These are phyloP conservation scores for Chaetodon trifasciatus DNA, from an alignment of 2,797 vertebrate species.

Conservation along the genomic window DNA sequence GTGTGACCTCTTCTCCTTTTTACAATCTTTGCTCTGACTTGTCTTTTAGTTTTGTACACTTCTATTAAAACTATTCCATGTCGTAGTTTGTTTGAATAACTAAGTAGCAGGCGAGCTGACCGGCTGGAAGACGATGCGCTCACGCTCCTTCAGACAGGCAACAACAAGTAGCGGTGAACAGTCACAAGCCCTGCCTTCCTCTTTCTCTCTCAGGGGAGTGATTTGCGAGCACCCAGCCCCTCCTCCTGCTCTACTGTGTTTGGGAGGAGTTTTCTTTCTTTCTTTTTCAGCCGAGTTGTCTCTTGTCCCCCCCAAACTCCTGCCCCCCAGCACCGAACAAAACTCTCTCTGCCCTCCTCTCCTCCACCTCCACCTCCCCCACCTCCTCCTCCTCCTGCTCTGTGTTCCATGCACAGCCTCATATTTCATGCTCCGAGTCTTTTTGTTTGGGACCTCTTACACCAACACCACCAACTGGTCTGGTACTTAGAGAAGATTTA, in stretches of 20 bases:
- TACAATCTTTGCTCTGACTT: not conserved
- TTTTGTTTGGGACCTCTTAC: conserved; percentile 66
- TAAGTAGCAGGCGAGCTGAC: conserved; percentile 45
- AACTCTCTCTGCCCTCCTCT: conserved; percentile 40
- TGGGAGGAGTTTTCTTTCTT: conserved; percentile 77
- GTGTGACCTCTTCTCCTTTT: conserved; percentile 18
- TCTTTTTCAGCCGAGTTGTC: conserved; percentile 66
- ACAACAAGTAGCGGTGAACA: conserved; percentile 74
- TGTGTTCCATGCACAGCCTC: conserved; percentile 65
- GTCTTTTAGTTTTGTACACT: not conserved
- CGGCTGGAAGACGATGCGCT: conserved; percentile 51
- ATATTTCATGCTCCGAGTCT: conserved; percentile 74
- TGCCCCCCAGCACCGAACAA: conserved; percentile 63
- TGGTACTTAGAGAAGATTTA: conserved; percentile 57
- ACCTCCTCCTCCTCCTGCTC: conserved; percentile 29
- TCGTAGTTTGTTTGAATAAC: conserved; percentile 53
- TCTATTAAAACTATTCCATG: conserved; percentile 12
- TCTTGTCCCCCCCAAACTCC: conserved; percentile 41
- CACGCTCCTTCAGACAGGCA: conserved; percentile 74
- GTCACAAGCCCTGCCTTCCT: conserved; percentile 61
- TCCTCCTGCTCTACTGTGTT: conserved; percentile 71
- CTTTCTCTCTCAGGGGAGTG: conserved; percentile 72
- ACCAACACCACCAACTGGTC: conserved; percentile 55
- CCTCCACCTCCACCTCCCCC: conserved; percentile 20
- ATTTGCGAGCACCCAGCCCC: conserved; percentile 72